phyloP scores from a whole-genome alignment of 1,140 invertebrate species.

The Oryctes rhinoceros region DNA sequence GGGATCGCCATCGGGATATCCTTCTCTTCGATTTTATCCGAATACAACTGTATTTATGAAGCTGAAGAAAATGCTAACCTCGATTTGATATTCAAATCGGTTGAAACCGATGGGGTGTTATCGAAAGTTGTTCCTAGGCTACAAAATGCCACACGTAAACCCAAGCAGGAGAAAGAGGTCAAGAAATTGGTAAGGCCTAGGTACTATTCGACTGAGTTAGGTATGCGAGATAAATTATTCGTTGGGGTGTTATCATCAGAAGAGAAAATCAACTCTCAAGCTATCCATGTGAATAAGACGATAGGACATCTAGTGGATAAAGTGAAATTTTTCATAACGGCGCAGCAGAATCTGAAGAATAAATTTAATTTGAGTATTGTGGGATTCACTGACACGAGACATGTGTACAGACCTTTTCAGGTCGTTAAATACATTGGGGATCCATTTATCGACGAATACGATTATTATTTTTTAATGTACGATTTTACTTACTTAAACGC shows the following conservation, averaged over 20 bases:
- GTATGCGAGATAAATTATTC: slow-evolving; percentile 89
- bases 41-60: slow-evolving; percentile 17
- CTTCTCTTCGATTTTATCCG: slow-evolving; percentile 22
- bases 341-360: slow-evolving; percentile 69
- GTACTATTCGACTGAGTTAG: slow-evolving; percentile 92
- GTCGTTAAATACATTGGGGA: slow-evolving; percentile 89
- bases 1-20: slow-evolving; percentile 12
- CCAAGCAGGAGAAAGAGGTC: slow-evolving; percentile 30
- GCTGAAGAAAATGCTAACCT: neutral
- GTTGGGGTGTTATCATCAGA: slow-evolving; percentile 82
- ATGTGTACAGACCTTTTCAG: slow-evolving; percentile 80
- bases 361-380: slow-evolving; percentile 79
- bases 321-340: slow-evolving; percentile 76
- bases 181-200: slow-evolving; percentile 75
- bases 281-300: slow-evolving; percentile 82
- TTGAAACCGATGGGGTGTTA: neutral
- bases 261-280: slow-evolving; percentile 73
- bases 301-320: slow-evolving; percentile 81
- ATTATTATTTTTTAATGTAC: slow-evolving; percentile 88
- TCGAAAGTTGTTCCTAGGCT: slow-evolving; percentile 19
- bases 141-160: slow-evolving; percentile 43
- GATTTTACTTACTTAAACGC: slow-evolving; percentile 85
- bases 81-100: slow-evolving; percentile 7
- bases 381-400: slow-evolving; percentile 80
- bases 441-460: slow-evolving; percentile 87